Conservation (phyloP, 2,888 invertebrate genomes). For the Drosophila formosana region DNA sequence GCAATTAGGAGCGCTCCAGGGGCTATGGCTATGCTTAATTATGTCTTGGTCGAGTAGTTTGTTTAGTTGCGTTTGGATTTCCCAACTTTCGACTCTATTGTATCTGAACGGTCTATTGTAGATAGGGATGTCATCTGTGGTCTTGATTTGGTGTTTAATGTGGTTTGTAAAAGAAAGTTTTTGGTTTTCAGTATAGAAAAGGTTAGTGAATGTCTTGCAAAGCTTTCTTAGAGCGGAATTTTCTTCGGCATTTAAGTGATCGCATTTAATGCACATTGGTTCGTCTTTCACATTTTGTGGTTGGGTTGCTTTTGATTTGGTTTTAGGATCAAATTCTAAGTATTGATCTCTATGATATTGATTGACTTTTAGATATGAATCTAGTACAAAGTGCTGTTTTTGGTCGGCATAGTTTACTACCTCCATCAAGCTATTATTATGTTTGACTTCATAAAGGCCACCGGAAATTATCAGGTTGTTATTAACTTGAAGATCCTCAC, state of each 20-base stretch:
- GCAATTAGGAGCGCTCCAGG: constrained; percentile 24
- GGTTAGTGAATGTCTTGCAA: background rate
- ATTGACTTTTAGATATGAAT: constrained; percentile 4
- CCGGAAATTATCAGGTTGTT: constrained; percentile 3
- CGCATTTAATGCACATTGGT: background rate
- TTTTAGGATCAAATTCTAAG: background rate
- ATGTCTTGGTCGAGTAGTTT: background rate
- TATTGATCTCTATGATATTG: background rate
- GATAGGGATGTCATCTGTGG: constrained; percentile 27
- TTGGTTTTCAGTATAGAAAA: constrained; percentile 6
- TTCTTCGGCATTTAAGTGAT: constrained; percentile 12
- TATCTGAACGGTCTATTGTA: constrained; percentile 37
- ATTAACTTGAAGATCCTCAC: constrained; percentile 3
- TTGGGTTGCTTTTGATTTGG: background rate
- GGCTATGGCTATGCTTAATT: background rate
- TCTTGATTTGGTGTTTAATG: constrained; percentile 5
- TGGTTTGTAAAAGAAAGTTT: constrained; percentile 2
- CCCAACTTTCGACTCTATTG: constrained; percentile 40
- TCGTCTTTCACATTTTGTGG: background rate
- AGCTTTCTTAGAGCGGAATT: background rate
- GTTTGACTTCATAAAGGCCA: constrained; percentile 3
- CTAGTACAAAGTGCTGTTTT: constrained; percentile 6
- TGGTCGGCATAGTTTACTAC: constrained; percentile 4
- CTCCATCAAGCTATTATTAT: constrained; percentile 14
- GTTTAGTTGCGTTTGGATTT: constrained; percentile 31